Base-by-base conservation (phyloP, 1,140 invertebrate species). In the Penaeus japonicus region DNA sequence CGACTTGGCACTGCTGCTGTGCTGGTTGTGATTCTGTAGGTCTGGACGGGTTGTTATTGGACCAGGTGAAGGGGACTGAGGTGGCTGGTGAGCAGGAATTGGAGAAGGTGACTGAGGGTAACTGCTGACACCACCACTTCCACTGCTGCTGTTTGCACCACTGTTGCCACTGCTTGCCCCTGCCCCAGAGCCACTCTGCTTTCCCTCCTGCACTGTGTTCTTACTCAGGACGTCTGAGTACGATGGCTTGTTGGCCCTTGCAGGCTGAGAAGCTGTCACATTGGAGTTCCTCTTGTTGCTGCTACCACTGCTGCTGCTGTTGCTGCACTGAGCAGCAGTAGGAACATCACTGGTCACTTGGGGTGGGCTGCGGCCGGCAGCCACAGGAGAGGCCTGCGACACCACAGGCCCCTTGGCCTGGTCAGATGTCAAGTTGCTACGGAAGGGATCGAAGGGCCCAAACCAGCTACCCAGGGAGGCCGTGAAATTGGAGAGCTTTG, bases 191-290 rank as follows among this genome's bases (percentile, higher is more conserved):
- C 75, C 39, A 65, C 39, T 57, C 20, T 55, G 27, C 59, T 81
- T 80, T 47, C 87, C 82, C 54, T 89, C 83, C 59, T 84, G 87
- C 12, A 57, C 77, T 54, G 87, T 82, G 27, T 89, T 89, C 62
- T 89, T 89, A 47, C 82, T 89, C 30, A 89, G 59, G 32, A 89
- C 87, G 80, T 84, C 87, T n/a, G 87, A 89, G 70, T 89, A 89
- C n/a, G 87, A 89, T 77, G 87, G 87, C 55, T 89, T 89, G 53
- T 73, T 84, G 27, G 75, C 32, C 70, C 59, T 78, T 57, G 82
- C 54, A 54, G 81, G 82, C n/a, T 85, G 87, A 22, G 57, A 70
- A 22, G 53, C 27, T n/a, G 35, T 24, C 30, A 70, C 24, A 47
- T 47, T 47, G 10, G 47, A 47, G 47, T 47, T 47, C 15, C 47